Base-by-base conservation (phyloP, 2,113 vertebrate species). In the Lathamus discolor region DNA sequence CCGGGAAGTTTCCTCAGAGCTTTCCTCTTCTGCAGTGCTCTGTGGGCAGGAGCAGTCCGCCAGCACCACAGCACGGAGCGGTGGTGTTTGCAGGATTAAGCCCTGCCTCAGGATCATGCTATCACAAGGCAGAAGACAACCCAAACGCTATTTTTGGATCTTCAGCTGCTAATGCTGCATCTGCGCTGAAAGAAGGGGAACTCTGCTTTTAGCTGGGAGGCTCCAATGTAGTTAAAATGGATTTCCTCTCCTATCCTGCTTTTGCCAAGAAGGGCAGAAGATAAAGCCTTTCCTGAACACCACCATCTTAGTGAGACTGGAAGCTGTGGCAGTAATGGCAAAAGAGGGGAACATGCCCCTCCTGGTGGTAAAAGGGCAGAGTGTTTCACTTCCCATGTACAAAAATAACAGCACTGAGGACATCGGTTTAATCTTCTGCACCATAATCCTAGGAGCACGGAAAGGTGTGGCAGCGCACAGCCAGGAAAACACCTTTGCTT, bases 391-490 rank as follows among this genome's bases (percentile, higher is more conserved):
- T 80, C n/a, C n/a, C 70, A 83, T 1, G 1, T 15, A 69, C 86
- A 94, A 67, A 96, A 92, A 93, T 90, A 96, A 84, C 46, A 76
- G 77, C 2, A 6, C 57, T 62, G 83, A 93, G 92, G 88, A 87
- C 73, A 88, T 24, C 91, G n/a, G 49, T 81, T 86, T 95, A 93
- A 96, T 83, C 92, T 73, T 17, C 92, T 52, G 88, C 0, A 2
- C 74, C 49, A 11, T 97, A 96, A 95, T 96, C 93, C 96, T n/a
- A 15, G 62, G 9, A 64, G 64, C 79, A 25, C 8, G 85, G 83
- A 44, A 93, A 94, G 74, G 81, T 89, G 83, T 75, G 74, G 80
- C 74, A 87, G 44, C 16, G 39, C 49, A n/a, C 0, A 6, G 69
- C 27, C 69, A 91, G 57, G 35, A 78, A 66, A 90, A 73, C 39